Conservation (phyloP, 2,113 vertebrate genomes). For the Cardinalis cardinalis region DNA sequence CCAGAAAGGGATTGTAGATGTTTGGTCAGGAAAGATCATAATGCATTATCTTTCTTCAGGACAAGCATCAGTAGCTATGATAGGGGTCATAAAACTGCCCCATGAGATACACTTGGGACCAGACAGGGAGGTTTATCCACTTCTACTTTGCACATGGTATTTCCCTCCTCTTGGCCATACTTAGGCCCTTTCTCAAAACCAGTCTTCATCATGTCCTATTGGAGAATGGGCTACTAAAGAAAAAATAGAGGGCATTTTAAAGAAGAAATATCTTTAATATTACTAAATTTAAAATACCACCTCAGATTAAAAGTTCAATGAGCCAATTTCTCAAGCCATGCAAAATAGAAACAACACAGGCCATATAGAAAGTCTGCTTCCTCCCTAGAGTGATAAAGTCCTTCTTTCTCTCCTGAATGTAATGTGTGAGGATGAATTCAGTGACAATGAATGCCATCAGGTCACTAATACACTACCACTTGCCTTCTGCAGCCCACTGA, state of each 20-base stretch:
- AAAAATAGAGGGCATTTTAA: neutral
- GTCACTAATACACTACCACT: neutral
- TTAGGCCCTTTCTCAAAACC: neutral
- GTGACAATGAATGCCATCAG: neutral
- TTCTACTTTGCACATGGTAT: neutral
- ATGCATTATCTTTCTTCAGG: neutral
- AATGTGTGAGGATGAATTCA: neutral
- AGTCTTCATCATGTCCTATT: neutral
- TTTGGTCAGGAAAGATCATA: neutral
- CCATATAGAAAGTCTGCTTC: neutral
- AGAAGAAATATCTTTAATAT: neutral
- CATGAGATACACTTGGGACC: neutral
- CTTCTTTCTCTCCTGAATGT: neutral
- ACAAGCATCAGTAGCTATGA: neutral
- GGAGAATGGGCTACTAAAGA: neutral
- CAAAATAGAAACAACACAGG: neutral
- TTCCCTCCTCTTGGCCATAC: neutral
- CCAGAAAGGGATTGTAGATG: neutral
- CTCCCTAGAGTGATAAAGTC: neutral
- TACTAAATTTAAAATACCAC: neutral
- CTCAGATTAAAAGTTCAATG: neutral
- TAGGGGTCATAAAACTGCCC: neutral
- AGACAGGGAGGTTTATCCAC: neutral
- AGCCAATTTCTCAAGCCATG: neutral
- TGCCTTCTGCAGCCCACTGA: neutral